A percentile compares a stretch with the other conserved stretches of the same genome.
phyloP scores from a whole-genome alignment of 2,888 invertebrate genomes.

The Nebria brevicollis region DNA sequence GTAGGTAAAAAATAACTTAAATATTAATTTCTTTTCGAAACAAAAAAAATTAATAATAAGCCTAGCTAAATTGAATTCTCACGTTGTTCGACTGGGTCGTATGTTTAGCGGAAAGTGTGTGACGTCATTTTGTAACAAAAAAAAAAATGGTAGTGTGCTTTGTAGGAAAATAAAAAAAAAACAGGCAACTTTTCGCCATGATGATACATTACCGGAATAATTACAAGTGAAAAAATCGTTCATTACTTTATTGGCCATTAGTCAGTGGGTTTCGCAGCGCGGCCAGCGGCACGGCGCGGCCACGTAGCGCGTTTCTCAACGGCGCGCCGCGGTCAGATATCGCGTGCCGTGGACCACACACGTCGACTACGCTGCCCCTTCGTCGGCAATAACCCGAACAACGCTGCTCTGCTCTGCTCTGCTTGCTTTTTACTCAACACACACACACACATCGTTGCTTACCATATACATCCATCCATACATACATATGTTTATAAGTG shows the following conservation, averaged over 20 bases:
- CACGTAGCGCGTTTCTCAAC: constrained; percentile 2
- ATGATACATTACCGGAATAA: constrained; percentile 18
- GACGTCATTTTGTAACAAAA: neutral
- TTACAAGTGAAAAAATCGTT: constrained; percentile 26
- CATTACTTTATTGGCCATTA: constrained; percentile 35
- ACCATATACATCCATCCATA: neutral
- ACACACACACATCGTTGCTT: neutral
- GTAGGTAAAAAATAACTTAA: too few species aligned
- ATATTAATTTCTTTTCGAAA: too few species aligned
- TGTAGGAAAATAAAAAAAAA: neutral
- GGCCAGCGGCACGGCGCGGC: neutral
- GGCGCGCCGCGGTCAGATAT: constrained; percentile 34
- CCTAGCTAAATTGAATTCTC: too few species aligned
- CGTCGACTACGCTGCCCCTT: constrained; percentile 21
- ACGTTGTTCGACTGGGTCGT: too few species aligned
- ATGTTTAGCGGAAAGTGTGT: neutral
- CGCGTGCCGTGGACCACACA: constrained; percentile 43
- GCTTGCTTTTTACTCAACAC: neutral
- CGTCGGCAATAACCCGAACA: neutral
- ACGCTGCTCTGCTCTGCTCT: neutral
- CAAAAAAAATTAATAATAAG: too few species aligned
- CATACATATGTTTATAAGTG: neutral
- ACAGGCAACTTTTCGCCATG: neutral
- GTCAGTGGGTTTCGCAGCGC: constrained; percentile 3
- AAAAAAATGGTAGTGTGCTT: neutral